A percentile compares a stretch with the other conserved stretches of the same genome.
Evolutionary conservation across 2,113 vertebrate species (phyloP).

Genomic region (Tachycineta bicolor): DNA sequence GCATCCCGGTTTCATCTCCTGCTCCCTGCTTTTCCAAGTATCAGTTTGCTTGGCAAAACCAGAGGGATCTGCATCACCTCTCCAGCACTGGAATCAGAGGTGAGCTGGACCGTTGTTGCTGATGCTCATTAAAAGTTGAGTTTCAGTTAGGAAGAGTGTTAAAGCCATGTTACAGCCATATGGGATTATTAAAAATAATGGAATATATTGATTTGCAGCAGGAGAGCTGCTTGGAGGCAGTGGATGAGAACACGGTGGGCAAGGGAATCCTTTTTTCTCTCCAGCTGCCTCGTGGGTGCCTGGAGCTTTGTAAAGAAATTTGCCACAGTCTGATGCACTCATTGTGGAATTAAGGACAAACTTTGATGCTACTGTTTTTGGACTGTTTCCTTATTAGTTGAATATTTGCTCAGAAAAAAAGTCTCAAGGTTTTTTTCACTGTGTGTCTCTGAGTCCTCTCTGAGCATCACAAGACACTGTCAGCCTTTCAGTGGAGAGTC

Average conservation of each 20-base stretch:
- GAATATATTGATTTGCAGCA: background rate
- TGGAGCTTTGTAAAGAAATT: background rate
- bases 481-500: background rate
- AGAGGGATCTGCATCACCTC: background rate
- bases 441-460: background rate
- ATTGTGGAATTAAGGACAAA: conserved; percentile 6
- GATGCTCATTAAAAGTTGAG: background rate
- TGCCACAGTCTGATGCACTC: conserved; percentile 14
- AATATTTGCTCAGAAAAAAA: background rate
- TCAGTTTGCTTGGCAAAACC: background rate
- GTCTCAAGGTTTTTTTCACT: background rate
- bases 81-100: background rate
- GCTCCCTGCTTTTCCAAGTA: background rate
- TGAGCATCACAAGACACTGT: background rate
- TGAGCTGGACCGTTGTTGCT: background rate
- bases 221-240: background rate
- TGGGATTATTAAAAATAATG: background rate
- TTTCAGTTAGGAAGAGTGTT: background rate
- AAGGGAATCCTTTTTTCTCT: background rate
- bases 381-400: background rate
- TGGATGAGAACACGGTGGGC: background rate
- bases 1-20: background rate
- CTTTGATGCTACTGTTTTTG: background rate
- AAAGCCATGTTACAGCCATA: rapidly evolving
- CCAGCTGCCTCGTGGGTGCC: background rate